Base-by-base conservation (phyloP, 1,140 invertebrate genomes). In the Pygmarrhopalites habei region DNA sequence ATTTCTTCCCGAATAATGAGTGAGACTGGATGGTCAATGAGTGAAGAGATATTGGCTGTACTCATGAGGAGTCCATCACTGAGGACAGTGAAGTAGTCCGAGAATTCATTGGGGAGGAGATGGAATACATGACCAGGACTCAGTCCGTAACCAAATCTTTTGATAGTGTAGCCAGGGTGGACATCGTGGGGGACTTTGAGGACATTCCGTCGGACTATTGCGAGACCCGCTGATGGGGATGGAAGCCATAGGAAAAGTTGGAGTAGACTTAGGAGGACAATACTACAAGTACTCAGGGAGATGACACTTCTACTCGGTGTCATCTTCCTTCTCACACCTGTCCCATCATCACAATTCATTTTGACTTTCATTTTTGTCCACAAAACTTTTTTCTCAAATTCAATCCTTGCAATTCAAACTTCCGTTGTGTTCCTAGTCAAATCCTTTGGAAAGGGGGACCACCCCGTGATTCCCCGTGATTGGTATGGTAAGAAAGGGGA, bases 61-160 rank as follows among this genome's bases (percentile, higher is more conserved):
- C 89, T 92, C 89, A 93, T 93, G 10, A 94, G 83, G 46, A 92
- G 81, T 25, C 90, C 91, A 75, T 91, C 86, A 53, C 87, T 83
- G n/a, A 94, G 80, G 30, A 93, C 83, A 1, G 90, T 86, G 74
- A 94, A 94, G 73, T 85, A 92, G 53, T 87, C 82, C 14, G 86
- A 86, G 74, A 83, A 89, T 47, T 84, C 87, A 23, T 83, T 88
- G 66, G 90, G 86, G 67, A 90, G 74, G 15, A 89, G 77, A 21
- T 80, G 82, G 73, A 84, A 88, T 35, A 81, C 82, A 80, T 66
- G 80, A 75, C 53, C 75, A 35, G 5, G 5, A 75, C 55, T 76
- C 72, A 32, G 71, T 69, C 26, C 65, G 28, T 56, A 49, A 10
- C 68, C 75, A 72, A 91, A 87, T 72, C 86, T 83, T 71, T 85